A percentile compares a stretch with the other conserved stretches of the same genome.
These are phyloP conservation scores for Lysandra coridon DNA, from an alignment of 2,888 invertebrate genomes.

Conservation along the genomic window DNA sequence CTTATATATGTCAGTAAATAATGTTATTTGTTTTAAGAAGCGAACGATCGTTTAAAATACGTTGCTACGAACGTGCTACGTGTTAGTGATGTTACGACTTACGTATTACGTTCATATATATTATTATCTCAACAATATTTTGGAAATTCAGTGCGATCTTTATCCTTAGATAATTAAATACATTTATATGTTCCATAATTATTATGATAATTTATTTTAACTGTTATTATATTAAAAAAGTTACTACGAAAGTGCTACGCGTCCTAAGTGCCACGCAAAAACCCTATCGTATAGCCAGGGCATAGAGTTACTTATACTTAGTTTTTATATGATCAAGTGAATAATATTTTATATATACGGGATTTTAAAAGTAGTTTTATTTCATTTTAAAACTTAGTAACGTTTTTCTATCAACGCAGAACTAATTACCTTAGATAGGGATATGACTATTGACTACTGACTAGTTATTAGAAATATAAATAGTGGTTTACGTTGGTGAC, in stretches of 20 bases:
- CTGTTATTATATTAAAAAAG: background rate
- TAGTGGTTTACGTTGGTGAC: no score
- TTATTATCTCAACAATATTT: background rate
- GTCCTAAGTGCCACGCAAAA: no score
- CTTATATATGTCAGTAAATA: no score
- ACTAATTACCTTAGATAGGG: background rate
- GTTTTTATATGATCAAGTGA: no score
- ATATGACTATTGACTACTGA: background rate
- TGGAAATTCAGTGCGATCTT: background rate
- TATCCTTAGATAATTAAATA: background rate
- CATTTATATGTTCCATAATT: background rate
- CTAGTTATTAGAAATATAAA: background rate
- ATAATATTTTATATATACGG: no score
- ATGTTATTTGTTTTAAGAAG: no score
- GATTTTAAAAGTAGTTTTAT: no score
- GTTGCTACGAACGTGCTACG: background rate
- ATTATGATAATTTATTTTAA: background rate
- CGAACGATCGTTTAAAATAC: background rate
- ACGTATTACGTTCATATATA: background rate
- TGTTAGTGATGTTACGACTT: background rate
- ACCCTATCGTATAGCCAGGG: no score
- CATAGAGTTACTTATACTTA: no score
- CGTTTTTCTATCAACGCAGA: no score
- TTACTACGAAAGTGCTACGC: background rate
- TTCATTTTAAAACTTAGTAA: no score